Evolutionary conservation across 2,888 invertebrate species (phyloP).

Genomic region (Noctua janthe): DNA sequence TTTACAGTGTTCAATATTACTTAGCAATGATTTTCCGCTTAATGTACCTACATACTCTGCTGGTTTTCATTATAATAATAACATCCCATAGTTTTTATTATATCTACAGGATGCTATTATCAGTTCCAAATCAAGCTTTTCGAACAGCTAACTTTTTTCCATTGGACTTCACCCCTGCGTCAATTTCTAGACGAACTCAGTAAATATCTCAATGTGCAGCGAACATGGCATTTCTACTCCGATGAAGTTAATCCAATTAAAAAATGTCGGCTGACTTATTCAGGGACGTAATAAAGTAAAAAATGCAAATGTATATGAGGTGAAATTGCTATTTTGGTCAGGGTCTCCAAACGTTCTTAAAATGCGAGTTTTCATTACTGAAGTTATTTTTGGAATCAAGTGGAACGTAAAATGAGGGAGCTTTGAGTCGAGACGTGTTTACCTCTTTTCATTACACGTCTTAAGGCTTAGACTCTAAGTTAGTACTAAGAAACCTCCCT

Average conservation of each 20-base stretch:
- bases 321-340: slow-evolving; percentile 45
- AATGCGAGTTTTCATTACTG: slow-evolving; percentile 70
- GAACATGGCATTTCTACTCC: slow-evolving; percentile 39
- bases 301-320: slow-evolving; percentile 46
- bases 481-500: slow-evolving; percentile 50
- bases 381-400: slow-evolving; percentile 65
- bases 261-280: slow-evolving; percentile 52
- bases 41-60: not conserved
- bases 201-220: slow-evolving; percentile 21
- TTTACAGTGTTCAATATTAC: not conserved
- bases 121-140: not conserved
- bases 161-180: slow-evolving; percentile 1
- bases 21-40: not conserved
- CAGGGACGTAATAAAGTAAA: slow-evolving; percentile 35
- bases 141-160: not conserved
- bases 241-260: slow-evolving; percentile 56
- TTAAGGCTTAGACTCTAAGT: slow-evolving; percentile 42
- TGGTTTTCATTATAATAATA: not conserved
- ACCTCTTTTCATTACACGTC: slow-evolving; percentile 57
- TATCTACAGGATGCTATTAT: not conserved
- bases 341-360: slow-evolving; percentile 57
- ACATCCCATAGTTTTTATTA: not conserved
- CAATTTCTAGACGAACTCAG: slow-evolving; percentile 2
- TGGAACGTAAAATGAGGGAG: slow-evolving; percentile 51
- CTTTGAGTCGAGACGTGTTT: slow-evolving; percentile 51